Base-by-base conservation (phyloP, 2,797 vertebrate species). In the Falco columbarius region DNA sequence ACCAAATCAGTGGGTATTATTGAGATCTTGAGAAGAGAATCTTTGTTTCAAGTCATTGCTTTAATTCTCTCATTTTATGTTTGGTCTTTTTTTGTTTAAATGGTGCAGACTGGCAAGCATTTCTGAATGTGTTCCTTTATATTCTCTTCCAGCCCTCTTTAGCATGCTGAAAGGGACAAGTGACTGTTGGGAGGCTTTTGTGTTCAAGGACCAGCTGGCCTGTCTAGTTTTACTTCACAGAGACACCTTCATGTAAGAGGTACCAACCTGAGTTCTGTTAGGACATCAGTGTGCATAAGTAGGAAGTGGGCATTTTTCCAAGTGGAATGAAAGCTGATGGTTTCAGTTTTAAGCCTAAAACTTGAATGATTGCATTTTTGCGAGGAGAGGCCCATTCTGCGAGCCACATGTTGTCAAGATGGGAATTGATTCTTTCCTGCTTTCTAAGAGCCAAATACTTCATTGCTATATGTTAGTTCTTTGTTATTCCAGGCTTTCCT, bases 111-210 rank as follows among this genome's bases (percentile, higher is more conserved):
- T 95, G 89, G 93, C 68, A 65, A 89, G 79, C 36, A 49, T 94
- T 95, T 59, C 23, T 96, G 86, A 97, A 95, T 90, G 86, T 70
- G 82, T 73, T 90, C 75, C 63, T 95, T 97, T 96, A 59, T 95
- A 38, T 40, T 82, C 61, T 85, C 27, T 74, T 61, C 61, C 67
- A 95, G 55, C 71, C 55, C 70, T 59, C 76, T 76, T 95, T 86
- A 89, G 76, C 70, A 71, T 81, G 76, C 91, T 91, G 82, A 63
- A 94, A 79, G 59, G 79, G 77, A 80, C 42, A 87, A 63, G 61
- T 52, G 77, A 51, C 77, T 92, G 47, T 16, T 58, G 36, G 61
- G 83, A 91, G 42, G 74, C 74, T 95, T 91, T 95, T 92, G 77
- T 92, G 38, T 81, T 88, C 56, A 18, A 51, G 63, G 55, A 82